Evolutionary conservation across 2,888 invertebrate genomes (phyloP).

Genomic region (Harpalus rufipes): DNA sequence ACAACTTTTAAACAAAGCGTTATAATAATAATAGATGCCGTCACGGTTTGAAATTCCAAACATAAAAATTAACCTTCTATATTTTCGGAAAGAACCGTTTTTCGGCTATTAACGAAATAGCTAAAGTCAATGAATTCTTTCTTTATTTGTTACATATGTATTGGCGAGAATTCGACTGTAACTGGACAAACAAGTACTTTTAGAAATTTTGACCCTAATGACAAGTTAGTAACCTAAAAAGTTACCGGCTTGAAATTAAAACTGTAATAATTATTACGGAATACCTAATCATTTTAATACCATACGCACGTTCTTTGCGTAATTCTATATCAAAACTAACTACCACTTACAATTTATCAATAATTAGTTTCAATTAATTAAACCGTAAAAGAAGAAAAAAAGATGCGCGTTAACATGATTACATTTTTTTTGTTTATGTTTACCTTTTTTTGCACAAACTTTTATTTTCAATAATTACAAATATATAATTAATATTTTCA

Average conservation of each 20-base stretch:
- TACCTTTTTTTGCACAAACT: conserved; percentile 17
- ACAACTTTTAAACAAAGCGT: conserved; percentile 18
- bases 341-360: background rate
- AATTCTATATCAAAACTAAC: conserved; percentile 10
- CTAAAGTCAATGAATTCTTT: conserved; percentile 37
- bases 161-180: conserved; percentile 52
- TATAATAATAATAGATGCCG: conserved; percentile 32
- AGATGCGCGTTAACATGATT: background rate
- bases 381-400: background rate
- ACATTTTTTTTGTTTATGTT: conserved; percentile 7
- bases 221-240: conserved; percentile 62
- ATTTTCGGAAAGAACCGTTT: conserved; percentile 34
- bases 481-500: conserved; percentile 27
- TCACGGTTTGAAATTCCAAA: conserved; percentile 22
- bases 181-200: conserved; percentile 29
- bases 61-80: conserved; percentile 18
- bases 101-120: conserved; percentile 9
- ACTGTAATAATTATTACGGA: conserved; percentile 61
- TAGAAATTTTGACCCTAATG: conserved; percentile 62
- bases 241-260: conserved; percentile 63
- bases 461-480: conserved; percentile 25
- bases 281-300: conserved; percentile 48
- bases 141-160: conserved; percentile 35
- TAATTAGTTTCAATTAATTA: conserved; percentile 20
- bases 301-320: conserved; percentile 22